Evolutionary conservation across 1,140 invertebrate genomes (phyloP), one percentile per base, ranked within the genome.

Genomic region (Anadara kagoshimensis): DNA sequence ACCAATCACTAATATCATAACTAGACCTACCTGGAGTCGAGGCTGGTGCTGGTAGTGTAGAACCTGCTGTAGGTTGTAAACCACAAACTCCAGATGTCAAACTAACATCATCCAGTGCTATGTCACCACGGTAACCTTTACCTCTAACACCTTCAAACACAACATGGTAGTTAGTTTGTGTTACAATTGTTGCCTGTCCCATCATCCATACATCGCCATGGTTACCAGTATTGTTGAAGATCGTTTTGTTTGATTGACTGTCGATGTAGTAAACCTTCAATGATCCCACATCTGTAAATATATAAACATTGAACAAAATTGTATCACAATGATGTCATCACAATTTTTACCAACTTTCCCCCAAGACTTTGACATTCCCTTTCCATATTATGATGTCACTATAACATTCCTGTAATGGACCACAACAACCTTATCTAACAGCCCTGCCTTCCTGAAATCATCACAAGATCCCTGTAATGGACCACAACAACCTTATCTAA

Each of bases 1-100:
- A 76, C 81, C 77, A 22, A 70, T 18, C 20, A 36, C n/a, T n/a
- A n/a, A n/a, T n/a, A n/a, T n/a, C n/a, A n/a, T n/a, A 58, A 20
- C 43, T 0, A 43, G 16, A 49, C 36, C 54, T 62, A 75, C 64
- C 57, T 69, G 63, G 74, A 49, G 75, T 73, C 18, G 75, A 69
- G 58, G 49, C 54, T 7, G 43, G 43, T 18, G 78, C 79, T 24
- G 79, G 68, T 22, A 58, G 43, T 14, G 74, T 58, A 11, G 70
- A 64, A 24, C 47, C 41, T n/a, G 61, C 1, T 22, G 53, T 73
- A 7, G 78, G 62, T 49, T 76, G 75, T 92, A 86, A 49, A 78
- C 78, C 4, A 66, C 57, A 83, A 18, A 68, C 69, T 44, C 93
- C 93, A 18, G 64, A n/a, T 4, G 36, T 47, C 7, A 85, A 65